Percentiles rank a stretch among this genome's conserved stretches.
phyloP scores from a whole-genome alignment of 2,888 invertebrate genomes.

The Argyra leucocephala region DNA sequence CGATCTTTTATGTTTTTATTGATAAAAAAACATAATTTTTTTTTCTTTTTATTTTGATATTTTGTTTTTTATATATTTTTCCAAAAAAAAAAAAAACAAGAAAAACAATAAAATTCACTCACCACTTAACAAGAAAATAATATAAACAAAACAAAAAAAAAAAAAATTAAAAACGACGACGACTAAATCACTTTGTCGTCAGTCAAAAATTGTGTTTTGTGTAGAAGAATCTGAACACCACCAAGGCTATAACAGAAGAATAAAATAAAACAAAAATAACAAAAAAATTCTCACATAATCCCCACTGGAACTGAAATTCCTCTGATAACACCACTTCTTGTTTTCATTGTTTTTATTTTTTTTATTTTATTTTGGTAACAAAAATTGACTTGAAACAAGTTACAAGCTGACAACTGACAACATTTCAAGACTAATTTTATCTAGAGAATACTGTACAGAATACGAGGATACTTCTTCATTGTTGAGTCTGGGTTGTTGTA shows the following conservation, averaged over 20 bases:
- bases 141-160: not conserved
- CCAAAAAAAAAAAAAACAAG: too few relatives aligned
- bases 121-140: not conserved
- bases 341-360: not conserved
- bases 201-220: not conserved
- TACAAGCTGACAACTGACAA: not conserved
- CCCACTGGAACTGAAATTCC: not conserved
- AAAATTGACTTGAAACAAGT: conserved; percentile 3
- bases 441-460: too few relatives aligned
- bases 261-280: not conserved
- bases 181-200: conserved; percentile 6
- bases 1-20: conserved; percentile 2
- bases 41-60: not conserved
- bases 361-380: not conserved
- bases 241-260: not conserved
- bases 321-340: not conserved
- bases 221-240: not conserved
- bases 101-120: too few relatives aligned
- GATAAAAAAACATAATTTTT: not conserved
- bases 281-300: conserved; percentile 1
- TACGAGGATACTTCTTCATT: not conserved
- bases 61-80: too few relatives aligned
- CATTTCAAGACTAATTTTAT: not conserved
- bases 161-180: not conserved
- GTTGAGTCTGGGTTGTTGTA: too few relatives aligned